Evolutionary conservation across 2,797 vertebrate genomes (phyloP).

Genomic region (Orientallactaga sibirica): DNA sequence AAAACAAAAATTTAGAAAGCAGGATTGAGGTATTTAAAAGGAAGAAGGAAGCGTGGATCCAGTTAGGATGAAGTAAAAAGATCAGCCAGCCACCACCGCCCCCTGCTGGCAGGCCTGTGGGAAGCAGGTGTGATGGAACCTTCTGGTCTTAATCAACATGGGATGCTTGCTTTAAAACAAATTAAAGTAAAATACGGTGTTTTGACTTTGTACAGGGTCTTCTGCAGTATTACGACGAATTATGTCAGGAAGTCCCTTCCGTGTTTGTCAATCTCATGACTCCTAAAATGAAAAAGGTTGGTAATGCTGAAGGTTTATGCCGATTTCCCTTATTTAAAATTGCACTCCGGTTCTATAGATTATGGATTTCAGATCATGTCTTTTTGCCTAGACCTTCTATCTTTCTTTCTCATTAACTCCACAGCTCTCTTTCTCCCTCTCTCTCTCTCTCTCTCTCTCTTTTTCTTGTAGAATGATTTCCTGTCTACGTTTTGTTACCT

Average conservation of each 20-base stretch:
- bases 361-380: constrained; percentile 49
- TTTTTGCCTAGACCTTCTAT: not conserved
- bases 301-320: constrained; percentile 66
- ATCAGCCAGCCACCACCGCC: not conserved
- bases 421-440: not conserved
- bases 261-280: constrained; percentile 89
- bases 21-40: not conserved
- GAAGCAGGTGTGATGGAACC: not conserved
- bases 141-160: constrained; percentile 1
- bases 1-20: not conserved
- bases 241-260: constrained; percentile 87
- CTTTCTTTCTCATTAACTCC: constrained; percentile 61
- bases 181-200: constrained; percentile 54
- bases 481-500: constrained; percentile 59
- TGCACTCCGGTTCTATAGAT: constrained; percentile 16
- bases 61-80: not conserved
- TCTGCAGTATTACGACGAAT: constrained; percentile 89
- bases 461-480: constrained; percentile 33
- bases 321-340: constrained; percentile 51
- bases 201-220: constrained; percentile 86
- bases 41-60: not conserved
- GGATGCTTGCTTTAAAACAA: constrained; percentile 51
- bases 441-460: not conserved
- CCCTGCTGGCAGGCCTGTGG: not conserved
- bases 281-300: constrained; percentile 90